Conservation (phyloP, 53 echinoderm and acorn worm species). For the Henricia sp. region DNA sequence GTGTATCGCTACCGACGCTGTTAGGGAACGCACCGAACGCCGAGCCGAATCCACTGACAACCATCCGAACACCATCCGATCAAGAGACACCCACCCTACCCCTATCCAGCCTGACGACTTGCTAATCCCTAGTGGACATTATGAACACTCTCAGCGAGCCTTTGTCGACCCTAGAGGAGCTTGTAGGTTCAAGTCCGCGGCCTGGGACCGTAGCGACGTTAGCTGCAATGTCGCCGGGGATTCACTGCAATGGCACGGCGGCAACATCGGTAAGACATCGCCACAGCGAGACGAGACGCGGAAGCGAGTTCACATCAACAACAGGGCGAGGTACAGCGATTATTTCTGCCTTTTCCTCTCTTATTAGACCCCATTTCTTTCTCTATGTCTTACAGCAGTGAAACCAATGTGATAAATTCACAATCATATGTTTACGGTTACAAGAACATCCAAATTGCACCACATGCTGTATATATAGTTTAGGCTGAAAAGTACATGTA, state of each 20-base stretch:
- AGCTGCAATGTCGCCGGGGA: slow-evolving; percentile 56
- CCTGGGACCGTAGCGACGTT: slow-evolving; percentile 46
- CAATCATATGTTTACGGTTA: no score
- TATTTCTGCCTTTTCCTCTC: background rate
- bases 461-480: no score
- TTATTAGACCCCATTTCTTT: no score
- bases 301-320: slow-evolving; percentile 34
- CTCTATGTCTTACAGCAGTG: no score
- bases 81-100: background rate
- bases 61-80: background rate
- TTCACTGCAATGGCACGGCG: slow-evolving; percentile 61
- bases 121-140: no score
- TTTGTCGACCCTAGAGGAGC: slow-evolving; percentile 60
- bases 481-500: no score
- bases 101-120: background rate
- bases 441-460: no score
- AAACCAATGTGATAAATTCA: no score
- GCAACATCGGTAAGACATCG: slow-evolving; percentile 36
- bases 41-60: background rate
- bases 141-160: slow-evolving; percentile 60
- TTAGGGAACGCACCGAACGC: background rate
- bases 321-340: slow-evolving; percentile 23
- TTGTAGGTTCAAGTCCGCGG: slow-evolving; percentile 55
- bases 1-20: background rate
- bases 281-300: slow-evolving; percentile 10